These are phyloP conservation scores for Bilobella aurantiaca DNA, from an alignment of 1,140 invertebrate species.

Conservation along the genomic window DNA sequence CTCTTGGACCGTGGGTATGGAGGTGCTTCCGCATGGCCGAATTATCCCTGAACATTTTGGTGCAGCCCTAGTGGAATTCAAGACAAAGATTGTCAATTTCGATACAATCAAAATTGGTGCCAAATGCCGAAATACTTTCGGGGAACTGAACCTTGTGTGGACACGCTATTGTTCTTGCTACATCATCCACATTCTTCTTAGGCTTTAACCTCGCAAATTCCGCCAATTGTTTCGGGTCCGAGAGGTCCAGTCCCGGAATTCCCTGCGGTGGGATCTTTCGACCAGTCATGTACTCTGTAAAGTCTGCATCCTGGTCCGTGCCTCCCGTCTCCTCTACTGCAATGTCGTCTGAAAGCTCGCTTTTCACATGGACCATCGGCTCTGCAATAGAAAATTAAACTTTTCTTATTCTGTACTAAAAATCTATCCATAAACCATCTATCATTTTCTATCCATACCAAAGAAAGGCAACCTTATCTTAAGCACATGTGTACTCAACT, in stretches of 20 bases:
- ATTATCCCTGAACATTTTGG: constrained; percentile 96
- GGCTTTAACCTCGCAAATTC: constrained; percentile 79
- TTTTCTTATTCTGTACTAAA: no score
- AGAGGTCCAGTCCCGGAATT: constrained; percentile 77
- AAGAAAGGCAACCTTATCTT: no score
- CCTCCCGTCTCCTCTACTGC: constrained; percentile 52
- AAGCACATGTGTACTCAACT: no score
- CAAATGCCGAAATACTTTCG: no score
- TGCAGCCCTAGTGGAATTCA: constrained; percentile 46
- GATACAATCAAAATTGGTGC: neutral
- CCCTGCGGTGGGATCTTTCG: constrained; percentile 69
- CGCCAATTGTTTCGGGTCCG: constrained; percentile 82
- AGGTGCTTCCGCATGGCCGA: constrained; percentile 96
- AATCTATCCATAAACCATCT: no score
- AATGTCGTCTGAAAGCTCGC: constrained; percentile 51
- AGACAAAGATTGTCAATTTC: no score
- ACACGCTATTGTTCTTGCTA: constrained; percentile 78
- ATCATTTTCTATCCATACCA: no score
- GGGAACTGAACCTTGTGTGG: constrained; percentile 86
- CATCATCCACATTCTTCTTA: constrained; percentile 69
- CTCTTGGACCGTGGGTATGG: constrained; percentile 90
- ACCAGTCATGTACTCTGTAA: constrained; percentile 85
- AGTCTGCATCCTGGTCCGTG: constrained; percentile 83
- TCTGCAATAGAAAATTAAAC: no score
- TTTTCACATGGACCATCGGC: constrained; percentile 21